phyloP scores from a whole-genome alignment of 1,140 invertebrate species.

The Cyrtorhinus lividipennis region DNA sequence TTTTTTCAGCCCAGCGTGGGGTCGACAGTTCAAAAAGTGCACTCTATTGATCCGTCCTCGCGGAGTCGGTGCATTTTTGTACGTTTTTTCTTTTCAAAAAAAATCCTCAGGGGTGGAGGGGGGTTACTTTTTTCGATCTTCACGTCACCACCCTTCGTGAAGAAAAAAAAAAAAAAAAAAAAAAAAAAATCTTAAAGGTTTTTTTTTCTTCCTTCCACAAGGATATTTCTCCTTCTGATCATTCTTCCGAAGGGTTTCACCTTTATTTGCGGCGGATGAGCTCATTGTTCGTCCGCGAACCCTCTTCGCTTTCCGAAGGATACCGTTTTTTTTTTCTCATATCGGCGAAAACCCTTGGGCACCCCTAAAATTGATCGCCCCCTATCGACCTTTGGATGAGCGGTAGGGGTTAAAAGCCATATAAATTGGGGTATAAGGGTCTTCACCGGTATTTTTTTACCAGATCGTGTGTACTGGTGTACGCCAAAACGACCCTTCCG shows the following conservation, averaged over 20 bases:
- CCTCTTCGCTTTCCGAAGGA: neutral
- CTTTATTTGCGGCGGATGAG: conserved; percentile 9
- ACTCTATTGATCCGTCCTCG: neutral
- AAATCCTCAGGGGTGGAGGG: too few relatives aligned
- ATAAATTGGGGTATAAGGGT: conserved; percentile 20
- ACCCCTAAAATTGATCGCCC: neutral
- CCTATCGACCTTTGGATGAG: neutral
- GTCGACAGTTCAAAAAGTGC: conserved; percentile 11
- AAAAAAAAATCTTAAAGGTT: too few relatives aligned
- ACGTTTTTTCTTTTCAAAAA: conserved; percentile 11
- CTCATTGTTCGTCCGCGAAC: neutral
- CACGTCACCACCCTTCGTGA: neutral
- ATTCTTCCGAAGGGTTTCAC: neutral
- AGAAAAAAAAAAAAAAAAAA: too few relatives aligned
- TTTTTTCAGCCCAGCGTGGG: conserved; percentile 13
- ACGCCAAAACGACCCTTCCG: neutral
- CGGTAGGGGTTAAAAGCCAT: conserved; percentile 24
- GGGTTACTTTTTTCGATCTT: neutral
- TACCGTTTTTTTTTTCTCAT: neutral
- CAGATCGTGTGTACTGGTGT: too few relatives aligned
- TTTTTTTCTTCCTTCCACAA: too few relatives aligned
- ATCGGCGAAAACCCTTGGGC: neutral
- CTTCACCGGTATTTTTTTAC: too few relatives aligned
- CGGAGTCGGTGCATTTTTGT: conserved; percentile 18
- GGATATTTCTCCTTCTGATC: neutral